Base-by-base conservation (phyloP, 2,888 invertebrate genomes). In the Drosophila putrida region DNA sequence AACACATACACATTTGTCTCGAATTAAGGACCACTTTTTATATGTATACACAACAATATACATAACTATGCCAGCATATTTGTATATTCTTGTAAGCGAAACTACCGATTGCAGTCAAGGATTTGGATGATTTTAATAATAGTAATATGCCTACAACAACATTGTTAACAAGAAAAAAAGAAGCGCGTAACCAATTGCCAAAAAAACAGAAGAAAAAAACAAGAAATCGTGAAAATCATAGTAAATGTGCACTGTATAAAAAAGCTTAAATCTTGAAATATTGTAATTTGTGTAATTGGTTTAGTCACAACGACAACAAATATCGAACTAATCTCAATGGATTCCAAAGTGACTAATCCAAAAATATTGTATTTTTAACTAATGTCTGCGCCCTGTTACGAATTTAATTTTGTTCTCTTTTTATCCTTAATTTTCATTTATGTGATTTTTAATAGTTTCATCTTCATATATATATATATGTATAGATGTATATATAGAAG, bases 11-110 rank as follows among this genome's bases (percentile, higher is more conserved):
- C 79, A 80, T 76, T 74, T 67, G 89, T 85, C 87, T 85, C 84
- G 84, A 85, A 85, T 86, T 88, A 83, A 88, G 84, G 84, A 85
- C 89, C 84, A 84, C 83, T 88, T 88, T 83, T 83, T 80, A 75
- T 78, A 88, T 20, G 20, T 73, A 75, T 74, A 78, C 50, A 71
- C 46, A 70, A 39, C 28, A 62, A 75, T 35, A 58, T 47, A 39
- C 15, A 58, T 10, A 15, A 33, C 41, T 55, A 43, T 58, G 67
- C 64, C 62, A 63, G 67, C 57, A 64, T 62, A 58, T 58, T 53
- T 82, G 86, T 78, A 78, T 69, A 71, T 80, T 80, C 62, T 71
- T 83, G 79, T 69, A 76, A 78, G 71, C 73, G 71, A 75, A 77
- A 79, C 72, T 75, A 83, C 74, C 76, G 81, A 86, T 76, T 80